These are phyloP conservation scores for Sardina pilchardus DNA, from an alignment of 2,113 vertebrate genomes.

Conservation along the genomic window DNA sequence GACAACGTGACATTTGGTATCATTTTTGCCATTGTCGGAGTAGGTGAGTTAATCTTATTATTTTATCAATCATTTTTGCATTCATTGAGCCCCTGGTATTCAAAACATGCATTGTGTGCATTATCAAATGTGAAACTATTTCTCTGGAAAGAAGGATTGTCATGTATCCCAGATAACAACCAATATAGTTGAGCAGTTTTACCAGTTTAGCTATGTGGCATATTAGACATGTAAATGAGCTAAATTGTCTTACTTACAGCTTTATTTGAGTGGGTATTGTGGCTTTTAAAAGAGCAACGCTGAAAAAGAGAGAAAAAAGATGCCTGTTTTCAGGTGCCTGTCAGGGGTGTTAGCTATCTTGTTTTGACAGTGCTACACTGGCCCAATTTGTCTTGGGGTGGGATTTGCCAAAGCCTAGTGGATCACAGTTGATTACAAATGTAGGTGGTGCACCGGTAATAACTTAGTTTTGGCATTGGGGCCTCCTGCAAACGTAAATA, in stretches of 20 bases:
- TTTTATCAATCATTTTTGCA: neutral
- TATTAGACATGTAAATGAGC: neutral
- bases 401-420: slow-evolving; percentile 8
- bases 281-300: neutral
- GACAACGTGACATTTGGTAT: neutral
- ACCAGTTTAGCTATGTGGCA: neutral
- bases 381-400: neutral
- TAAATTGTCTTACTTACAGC: neutral
- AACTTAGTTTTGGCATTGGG: neutral
- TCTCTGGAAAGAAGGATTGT: neutral
- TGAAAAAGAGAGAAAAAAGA: neutral
- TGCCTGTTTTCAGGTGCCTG: neutral
- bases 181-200: neutral
- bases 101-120: neutral
- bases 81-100: neutral
- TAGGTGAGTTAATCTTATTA: neutral
- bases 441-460: neutral
- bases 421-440: slow-evolving; percentile 15
- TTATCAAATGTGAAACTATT: neutral
- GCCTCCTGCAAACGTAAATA: neutral
- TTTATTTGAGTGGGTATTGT: neutral
- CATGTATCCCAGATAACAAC: neutral
- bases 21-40: neutral
- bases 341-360: slow-evolving; percentile 2
- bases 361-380: slow-evolving; percentile 3